Evolutionary conservation across 1,140 invertebrate species (phyloP).

Genomic region (Aphidius gifuensis): DNA sequence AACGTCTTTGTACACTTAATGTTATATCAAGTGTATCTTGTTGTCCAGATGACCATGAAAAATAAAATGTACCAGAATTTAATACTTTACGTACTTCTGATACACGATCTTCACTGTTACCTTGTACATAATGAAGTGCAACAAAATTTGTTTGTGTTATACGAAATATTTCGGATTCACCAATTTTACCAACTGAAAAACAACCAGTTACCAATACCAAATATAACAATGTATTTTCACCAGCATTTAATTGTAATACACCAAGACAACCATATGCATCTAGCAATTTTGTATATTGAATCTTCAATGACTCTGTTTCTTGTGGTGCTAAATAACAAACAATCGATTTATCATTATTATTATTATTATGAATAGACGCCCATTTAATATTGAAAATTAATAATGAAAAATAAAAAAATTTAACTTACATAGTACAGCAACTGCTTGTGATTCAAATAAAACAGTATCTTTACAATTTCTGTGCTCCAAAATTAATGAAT

Average conservation of each 20-base stretch:
- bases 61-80: conserved; percentile 96
- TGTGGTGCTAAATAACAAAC: conserved; percentile 59
- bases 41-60: conserved; percentile 70
- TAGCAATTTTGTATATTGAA: conserved; percentile 81
- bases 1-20: conserved; percentile 84
- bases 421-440: conserved; percentile 76
- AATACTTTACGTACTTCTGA: conserved; percentile 80
- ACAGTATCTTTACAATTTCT: conserved; percentile 81
- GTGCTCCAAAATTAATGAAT: conserved; percentile 85
- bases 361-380: neutral
- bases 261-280: conserved; percentile 94
- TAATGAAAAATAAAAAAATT: neutral
- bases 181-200: conserved; percentile 91
- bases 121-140: conserved; percentile 76
- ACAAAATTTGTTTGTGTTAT: conserved; percentile 89
- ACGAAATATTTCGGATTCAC: conserved; percentile 88
- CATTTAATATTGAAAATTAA: conserved; percentile 1
- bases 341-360: neutral
- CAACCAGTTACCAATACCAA: conserved; percentile 92
- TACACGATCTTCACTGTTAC: conserved; percentile 72
- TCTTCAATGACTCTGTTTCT: conserved; percentile 84
- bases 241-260: conserved; percentile 81
- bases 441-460: conserved; percentile 86
- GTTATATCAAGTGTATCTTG: conserved; percentile 78
- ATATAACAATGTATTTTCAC: conserved; percentile 79